Evolutionary conservation across 1,140 invertebrate genomes (phyloP), one percentile per base, ranked within the genome.

Genomic region (Hylyphantes graminicola): DNA sequence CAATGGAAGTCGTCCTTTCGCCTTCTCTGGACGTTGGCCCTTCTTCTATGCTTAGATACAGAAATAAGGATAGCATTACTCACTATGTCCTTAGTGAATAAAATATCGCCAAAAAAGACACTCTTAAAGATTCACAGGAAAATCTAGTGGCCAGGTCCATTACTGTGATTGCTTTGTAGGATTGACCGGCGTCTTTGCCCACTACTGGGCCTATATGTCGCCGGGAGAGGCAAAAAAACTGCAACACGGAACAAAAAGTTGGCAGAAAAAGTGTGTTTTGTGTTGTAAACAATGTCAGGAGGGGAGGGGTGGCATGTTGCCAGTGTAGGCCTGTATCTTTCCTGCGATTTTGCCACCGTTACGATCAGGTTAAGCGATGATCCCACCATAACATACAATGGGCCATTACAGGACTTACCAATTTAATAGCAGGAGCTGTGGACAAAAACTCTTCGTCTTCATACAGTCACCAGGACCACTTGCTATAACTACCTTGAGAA

Each of bases 141-240:
- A 70, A 70, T 70, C 68, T 70, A 70, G 50, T 70, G 68, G 68
- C 68, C 54, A 53, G 72, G 72, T 74, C 72, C 72, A 74, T 74
- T 74, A 57, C 17, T 13, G 54, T 57, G 72, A 74, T 74, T 74
- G 72, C 72, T 74, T 74, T 57, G 13, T 53, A 57, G 35, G 72
- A 74, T 55, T 57, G 72, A 74, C 72, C 72, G 55, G 59, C 53
- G 68, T 51, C 50, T 70, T 53, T 35, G 35, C 12, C 59, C 17
- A 15, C 59, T n/a, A 51, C 35, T 74, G 72, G 72, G 53, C 48
- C 21, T 74, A 59, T 74, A 59, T 70, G 68, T 74, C 72, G 55
- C 54, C 48, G 55, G n/a, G 51, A 12, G 17, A 7, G 55, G 6
- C 53, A 51, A 21, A 21, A 55, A 53, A 73, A 53, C 19, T 12